phyloP scores from a whole-genome alignment of 2,113 vertebrate species.

The Tor tambroides region DNA sequence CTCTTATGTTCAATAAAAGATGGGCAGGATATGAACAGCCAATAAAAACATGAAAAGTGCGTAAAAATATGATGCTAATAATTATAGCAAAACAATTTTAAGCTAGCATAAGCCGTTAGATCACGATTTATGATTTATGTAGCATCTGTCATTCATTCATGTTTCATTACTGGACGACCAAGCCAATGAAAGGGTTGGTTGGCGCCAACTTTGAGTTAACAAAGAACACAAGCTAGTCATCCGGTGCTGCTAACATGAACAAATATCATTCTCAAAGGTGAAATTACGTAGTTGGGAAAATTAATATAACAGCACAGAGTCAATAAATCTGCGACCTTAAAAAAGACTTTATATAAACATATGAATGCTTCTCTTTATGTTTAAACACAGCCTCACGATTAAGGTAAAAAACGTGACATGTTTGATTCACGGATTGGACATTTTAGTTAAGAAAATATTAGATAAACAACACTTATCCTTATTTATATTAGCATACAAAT shows the following conservation, averaged over 20 bases:
- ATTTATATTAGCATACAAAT: background rate
- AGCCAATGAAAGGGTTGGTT: background rate
- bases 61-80: background rate
- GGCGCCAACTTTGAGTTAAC: conserved; percentile 35
- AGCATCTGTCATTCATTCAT: background rate
- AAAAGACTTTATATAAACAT: background rate
- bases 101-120: background rate
- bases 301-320: background rate
- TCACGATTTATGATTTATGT: background rate
- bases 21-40: background rate
- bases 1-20: background rate
- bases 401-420: background rate
- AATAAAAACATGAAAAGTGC: background rate
- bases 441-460: background rate
- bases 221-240: background rate
- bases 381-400: background rate
- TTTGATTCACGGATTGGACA: background rate
- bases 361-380: background rate
- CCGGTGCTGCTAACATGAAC: background rate
- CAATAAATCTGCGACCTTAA: background rate
- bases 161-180: background rate
- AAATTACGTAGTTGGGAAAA: background rate
- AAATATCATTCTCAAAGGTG: background rate
- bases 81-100: background rate
- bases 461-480: background rate